A percentile compares a stretch with the other conserved stretches of the same genome.
These are phyloP conservation scores for Mionectes macconnelli DNA, from an alignment of 2,113 vertebrate genomes.

Conservation along the genomic window DNA sequence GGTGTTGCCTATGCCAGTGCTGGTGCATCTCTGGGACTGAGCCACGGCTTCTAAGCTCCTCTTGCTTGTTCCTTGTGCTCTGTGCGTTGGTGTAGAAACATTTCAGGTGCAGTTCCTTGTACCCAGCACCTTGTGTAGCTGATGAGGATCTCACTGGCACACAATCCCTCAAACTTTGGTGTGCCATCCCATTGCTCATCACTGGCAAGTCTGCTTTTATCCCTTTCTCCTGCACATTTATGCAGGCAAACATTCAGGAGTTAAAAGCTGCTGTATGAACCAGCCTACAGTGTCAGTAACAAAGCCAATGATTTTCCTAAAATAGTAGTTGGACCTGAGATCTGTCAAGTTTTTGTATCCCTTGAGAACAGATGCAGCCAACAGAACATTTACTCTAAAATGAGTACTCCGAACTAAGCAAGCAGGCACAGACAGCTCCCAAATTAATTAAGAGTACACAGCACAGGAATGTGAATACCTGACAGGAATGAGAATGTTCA, in stretches of 20 bases:
- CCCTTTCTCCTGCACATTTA: not conserved
- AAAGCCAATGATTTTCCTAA: not conserved
- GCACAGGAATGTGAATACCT: not conserved
- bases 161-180: not conserved
- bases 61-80: not conserved
- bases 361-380: not conserved
- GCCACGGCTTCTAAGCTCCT: not conserved
- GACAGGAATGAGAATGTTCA: not conserved
- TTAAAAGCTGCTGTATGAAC: not conserved
- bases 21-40: not conserved
- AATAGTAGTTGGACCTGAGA: not conserved
- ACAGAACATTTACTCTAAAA: not conserved
- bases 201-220: rapidly evolving
- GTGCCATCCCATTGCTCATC: not conserved
- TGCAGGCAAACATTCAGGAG: not conserved
- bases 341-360: not conserved
- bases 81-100: not conserved
- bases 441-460: not conserved
- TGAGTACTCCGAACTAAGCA: not conserved
- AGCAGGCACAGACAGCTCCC: not conserved
- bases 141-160: not conserved
- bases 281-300: not conserved
- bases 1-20: not conserved
- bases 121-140: not conserved
- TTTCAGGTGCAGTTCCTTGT: not conserved